A percentile compares a stretch with the other conserved stretches of the same genome.
phyloP scores from a whole-genome alignment of 2,113 vertebrate genomes.

The Pholis gunnellus region DNA sequence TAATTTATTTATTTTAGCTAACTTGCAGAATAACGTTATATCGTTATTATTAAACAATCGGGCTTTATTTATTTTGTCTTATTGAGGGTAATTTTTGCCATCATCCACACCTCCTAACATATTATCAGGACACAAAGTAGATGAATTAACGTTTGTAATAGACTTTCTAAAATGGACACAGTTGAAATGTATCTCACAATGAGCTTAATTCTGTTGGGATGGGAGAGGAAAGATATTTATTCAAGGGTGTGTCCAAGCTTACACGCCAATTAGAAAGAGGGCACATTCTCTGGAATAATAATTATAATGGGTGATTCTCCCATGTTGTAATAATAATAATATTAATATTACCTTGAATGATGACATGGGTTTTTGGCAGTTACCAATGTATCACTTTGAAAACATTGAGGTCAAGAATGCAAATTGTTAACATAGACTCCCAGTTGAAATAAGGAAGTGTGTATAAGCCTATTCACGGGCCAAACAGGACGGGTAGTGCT shows the following conservation, averaged over 20 bases:
- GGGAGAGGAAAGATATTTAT: constrained; percentile 17
- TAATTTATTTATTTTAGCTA: neutral
- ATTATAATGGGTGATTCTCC: neutral
- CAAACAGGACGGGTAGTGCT: neutral
- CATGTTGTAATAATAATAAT: neutral
- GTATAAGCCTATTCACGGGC: constrained; percentile 33
- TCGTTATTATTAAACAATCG: neutral
- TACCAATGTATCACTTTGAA: neutral
- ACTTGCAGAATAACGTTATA: neutral
- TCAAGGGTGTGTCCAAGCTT: constrained; percentile 68
- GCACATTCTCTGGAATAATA: constrained; percentile 9
- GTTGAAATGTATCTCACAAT: constrained; percentile 9
- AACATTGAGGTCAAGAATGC: neutral
- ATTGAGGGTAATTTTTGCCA: neutral
- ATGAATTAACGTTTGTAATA: neutral
- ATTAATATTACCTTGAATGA: neutral
- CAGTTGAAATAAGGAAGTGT: constrained; percentile 23
- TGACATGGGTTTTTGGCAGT: neutral
- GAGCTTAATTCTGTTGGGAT: constrained; percentile 41
- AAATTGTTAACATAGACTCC: neutral
- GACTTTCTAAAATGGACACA: neutral
- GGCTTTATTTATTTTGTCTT: neutral
- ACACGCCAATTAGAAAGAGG: constrained; percentile 45
- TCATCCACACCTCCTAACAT: constrained; percentile 10
- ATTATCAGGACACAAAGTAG: neutral